Base-by-base conservation (phyloP, 2,888 invertebrate genomes). In the Cataglyphis livida region DNA sequence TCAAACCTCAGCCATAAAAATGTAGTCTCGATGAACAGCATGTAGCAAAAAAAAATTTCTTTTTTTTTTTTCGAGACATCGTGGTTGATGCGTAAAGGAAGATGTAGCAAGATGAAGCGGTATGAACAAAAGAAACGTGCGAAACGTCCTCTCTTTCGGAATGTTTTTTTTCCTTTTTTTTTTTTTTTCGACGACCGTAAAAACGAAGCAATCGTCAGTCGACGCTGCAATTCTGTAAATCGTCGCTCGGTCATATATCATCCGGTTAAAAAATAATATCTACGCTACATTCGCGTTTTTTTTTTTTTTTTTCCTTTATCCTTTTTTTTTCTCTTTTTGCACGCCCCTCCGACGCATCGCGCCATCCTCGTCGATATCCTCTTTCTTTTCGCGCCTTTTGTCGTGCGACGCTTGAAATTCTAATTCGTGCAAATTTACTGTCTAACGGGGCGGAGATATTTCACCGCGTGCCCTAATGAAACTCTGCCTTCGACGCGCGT, bases 201-300 rank as follows among this genome's bases (percentile, higher is more conserved):
- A 90, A 89, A 83, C 88, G 88, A 84, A 85, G 90, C 90, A 90
- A 90, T 90, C 88, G 90, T 85, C 86, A 66, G 70, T 44, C 85
- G 82, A 61, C 68, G 73, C 62, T 90, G 90, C 89, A 89, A 90
- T 88, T 84, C 87, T 85, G 90, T 90, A 90, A 88, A 90, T 90
- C 87, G 87, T 90, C 86, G 87, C 85, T 54, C 71, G 86, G 87
- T 68, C 87, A 82, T 90, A 90, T 89, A 90, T 90, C 90, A 90
- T 84, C 62, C 87, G 65, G 83, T 76, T 85, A 88, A 90, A 89
- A 90, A 90, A 90, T 90, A 90, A 89, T 90, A 88, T 90, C 87
- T 85, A 84, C 82, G 88, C 82, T 70, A 51, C 64, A 25, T 57
- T 32, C 48, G 18, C 25, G 41, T 41, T 71, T 71, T 38, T 21